Base-by-base conservation (phyloP, 2,113 vertebrate genomes). In the Alligator sinensis region DNA sequence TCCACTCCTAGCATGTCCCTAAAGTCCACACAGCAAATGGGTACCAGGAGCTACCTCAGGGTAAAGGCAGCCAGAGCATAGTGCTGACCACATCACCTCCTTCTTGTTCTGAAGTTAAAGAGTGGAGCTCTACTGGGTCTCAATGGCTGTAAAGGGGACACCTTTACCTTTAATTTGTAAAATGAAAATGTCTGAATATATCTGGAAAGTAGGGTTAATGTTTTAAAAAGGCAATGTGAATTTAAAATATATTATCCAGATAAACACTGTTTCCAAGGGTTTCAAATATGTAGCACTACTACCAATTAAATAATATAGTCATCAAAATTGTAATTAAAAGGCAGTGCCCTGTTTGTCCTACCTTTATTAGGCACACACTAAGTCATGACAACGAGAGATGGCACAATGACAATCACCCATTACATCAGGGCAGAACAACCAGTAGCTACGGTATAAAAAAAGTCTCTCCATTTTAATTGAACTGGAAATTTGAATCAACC, bases 391-490 rank as follows among this genome's bases (percentile, higher is more conserved):
- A 59, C 27, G 91, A 5, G 85, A 86, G 92, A 75, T 94, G 62
- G 77, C n/a, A 13, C 76, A 72, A 10, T 0, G 63, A 78, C 54
- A 88, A 96, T 92, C 84, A 70, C 84, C 82, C 77, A 6, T 77
- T 0, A 19, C 93, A 87, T 92, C 92, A 96, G 85, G 68, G 72
- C 92, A 96, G 88, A 60, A 21, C 61, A 21, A 62, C 81, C 6
- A 82, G 81, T 86, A 92, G 82, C 94, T 87, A 86, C 78, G 72
- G 80, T 84, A 93, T 78, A 86, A 95, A 92, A 92, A 87, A 95
- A 94, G 86, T 94, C 72, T 54, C 86, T 94, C 82, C 90, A 95
- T 77, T 95, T 92, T 94, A 92, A 96, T 95, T 91, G 79, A 95
- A 96, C 38, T 47, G 57, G 54, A 93, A 94, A 83, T 92, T 95